These are phyloP conservation scores for Urocynchramus pylzowi DNA, from an alignment of 2,113 vertebrate genomes.

Conservation along the genomic window DNA sequence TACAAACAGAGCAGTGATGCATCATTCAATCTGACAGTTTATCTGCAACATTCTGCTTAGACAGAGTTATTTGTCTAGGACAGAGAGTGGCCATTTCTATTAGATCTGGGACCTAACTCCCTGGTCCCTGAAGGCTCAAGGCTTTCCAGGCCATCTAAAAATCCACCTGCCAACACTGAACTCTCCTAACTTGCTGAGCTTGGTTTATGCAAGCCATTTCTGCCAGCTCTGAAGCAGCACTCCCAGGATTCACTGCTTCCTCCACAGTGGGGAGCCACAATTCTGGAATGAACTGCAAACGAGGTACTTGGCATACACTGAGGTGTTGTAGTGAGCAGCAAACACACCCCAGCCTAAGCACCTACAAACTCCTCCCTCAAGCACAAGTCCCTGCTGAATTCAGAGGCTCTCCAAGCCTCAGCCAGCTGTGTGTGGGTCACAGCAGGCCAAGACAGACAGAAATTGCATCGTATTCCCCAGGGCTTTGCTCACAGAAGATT, in stretches of 20 bases:
- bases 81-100: background rate
- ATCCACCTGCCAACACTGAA: background rate
- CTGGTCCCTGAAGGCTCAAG: background rate
- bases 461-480: background rate
- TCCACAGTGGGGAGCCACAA: background rate
- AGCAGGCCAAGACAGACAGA: background rate
- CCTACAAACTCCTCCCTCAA: background rate
- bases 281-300: background rate
- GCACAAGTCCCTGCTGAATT: background rate
- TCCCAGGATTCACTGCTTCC: background rate
- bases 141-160: background rate
- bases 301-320: background rate
- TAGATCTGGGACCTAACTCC: background rate
- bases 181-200: background rate
- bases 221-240: background rate
- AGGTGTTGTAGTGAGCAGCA: background rate
- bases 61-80: background rate
- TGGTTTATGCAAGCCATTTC: background rate
- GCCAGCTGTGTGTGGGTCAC: background rate
- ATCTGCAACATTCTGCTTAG: background rate
- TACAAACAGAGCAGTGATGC: background rate
- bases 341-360: background rate
- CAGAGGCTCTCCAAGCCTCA: background rate
- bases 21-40: background rate
- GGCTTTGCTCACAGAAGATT: background rate